phyloP scores from a whole-genome alignment of 30 jellyfish, hydroid and myxozoan genomes.

The Cassiopea andromeda region DNA sequence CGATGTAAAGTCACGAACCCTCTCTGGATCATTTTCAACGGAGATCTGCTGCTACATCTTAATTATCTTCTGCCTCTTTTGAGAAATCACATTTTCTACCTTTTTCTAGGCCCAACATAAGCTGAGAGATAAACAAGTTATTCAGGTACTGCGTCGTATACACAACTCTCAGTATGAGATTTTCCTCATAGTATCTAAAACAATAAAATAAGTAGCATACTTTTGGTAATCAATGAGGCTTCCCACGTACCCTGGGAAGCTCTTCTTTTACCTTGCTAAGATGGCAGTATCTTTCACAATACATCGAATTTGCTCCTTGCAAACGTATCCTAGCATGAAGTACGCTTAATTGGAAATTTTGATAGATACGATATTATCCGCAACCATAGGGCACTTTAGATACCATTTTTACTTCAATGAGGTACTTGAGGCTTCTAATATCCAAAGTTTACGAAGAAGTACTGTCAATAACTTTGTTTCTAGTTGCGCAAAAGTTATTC shows the following conservation, averaged over 20 bases:
- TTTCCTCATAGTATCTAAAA: background rate
- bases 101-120: background rate
- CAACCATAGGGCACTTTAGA: background rate
- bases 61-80: background rate
- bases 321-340: background rate
- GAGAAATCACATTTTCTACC: background rate
- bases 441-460: background rate
- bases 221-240: background rate
- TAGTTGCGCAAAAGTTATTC: too few relatives aligned
- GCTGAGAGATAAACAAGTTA: background rate
- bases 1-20: background rate
- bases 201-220: background rate
- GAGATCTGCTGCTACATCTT: background rate
- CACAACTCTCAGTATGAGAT: background rate
- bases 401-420: background rate
- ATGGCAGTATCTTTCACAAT: background rate
- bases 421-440: background rate
- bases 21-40: background rate
- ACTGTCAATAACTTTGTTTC: too few relatives aligned
- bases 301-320: background rate
- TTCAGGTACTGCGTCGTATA: background rate
- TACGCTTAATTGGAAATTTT: background rate
- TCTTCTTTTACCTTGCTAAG: background rate
- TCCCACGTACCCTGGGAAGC: slow-evolving; percentile 20
- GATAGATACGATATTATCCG: background rate